Evolutionary conservation across 2,888 invertebrate species (phyloP).

Genomic region (Eupithecia vulgata): DNA sequence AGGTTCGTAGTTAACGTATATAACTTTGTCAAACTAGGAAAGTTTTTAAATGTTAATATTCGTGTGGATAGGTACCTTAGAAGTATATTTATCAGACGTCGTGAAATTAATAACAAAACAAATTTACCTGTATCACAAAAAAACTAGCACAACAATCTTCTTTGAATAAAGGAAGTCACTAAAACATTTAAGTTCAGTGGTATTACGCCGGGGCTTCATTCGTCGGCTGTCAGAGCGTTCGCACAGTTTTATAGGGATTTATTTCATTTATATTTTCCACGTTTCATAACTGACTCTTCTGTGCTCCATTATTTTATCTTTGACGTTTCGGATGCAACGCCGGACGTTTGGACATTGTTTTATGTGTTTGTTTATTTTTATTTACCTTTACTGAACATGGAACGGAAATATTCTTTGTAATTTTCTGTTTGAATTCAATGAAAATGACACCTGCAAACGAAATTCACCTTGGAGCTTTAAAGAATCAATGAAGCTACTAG

Average conservation of each 20-base stretch:
- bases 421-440: background rate
- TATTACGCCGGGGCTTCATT: conserved; percentile 44
- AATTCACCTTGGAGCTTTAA: too few species aligned
- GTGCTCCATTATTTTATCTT: conserved; percentile 32
- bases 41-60: too few species aligned
- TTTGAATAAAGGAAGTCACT: conserved; percentile 21
- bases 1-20: too few species aligned
- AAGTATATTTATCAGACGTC: background rate
- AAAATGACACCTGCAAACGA: background rate
- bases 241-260: conserved; percentile 52
- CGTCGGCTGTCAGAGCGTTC: conserved; percentile 40
- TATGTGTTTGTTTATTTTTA: conserved; percentile 12
- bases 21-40: too few species aligned
- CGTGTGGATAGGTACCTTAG: too few species aligned
- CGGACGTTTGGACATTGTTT: conserved; percentile 16
- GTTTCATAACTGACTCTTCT: conserved; percentile 27
- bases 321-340: conserved; percentile 28
- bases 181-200: conserved; percentile 28
- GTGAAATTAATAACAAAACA: background rate
- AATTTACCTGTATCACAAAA: background rate
- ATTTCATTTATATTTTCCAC: conserved; percentile 38
- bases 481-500: background rate
- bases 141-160: conserved; percentile 13
- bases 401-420: too few species aligned
- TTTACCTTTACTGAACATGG: background rate